Base-by-base conservation (phyloP, 2,113 vertebrate genomes). In the Xenotilapia flavipinnis region DNA sequence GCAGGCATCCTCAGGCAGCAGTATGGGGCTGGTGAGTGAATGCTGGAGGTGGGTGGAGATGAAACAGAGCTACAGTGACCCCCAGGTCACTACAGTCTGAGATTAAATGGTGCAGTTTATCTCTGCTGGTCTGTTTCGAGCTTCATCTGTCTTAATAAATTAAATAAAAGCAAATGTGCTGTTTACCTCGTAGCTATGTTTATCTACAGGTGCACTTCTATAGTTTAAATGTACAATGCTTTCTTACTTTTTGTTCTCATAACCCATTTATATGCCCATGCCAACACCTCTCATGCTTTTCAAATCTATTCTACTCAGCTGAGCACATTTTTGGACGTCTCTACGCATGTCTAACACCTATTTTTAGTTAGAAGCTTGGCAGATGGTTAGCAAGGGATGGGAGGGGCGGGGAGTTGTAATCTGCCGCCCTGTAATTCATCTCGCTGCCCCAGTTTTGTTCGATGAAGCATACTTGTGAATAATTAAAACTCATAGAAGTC, bases 1-100 rank as follows among this genome's bases (percentile, higher is more conserved):
- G 94, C 96, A 5, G 95, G 95, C 89, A 95, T 98, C 88, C 97
- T 97, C 88, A 95, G 96, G 84, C 97, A 97, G 95, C 96, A 97
- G 88, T 97, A 97, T 7, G 95, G 96, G 85, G 96, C 97, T 33
- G 97, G 98, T 98, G 95, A 96, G 97, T 94, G 79, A 28, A 56
- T n/a, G 80, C 5, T 15, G 31, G 42, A 23, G 49, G 28, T 42
- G 42, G 58, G 7, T 10, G 28, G 42, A 17, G 6, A 49, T 68
- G 70, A 13, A 40, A 23, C 73, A 89, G 91, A 88, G 40, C 77
- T 40, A 93, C 93, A 95, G 92, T 93, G 95, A 89, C 95, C 90
- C 91, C 95, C 80, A 81, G 89, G 89, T 94, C 28, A 28, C 2
- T 54, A 5, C 6, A 14, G 17, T 9, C 21, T 77, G 28, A 82